phyloP scores from a whole-genome alignment of 2,888 invertebrate genomes.

The Rhamnusium bicolor region DNA sequence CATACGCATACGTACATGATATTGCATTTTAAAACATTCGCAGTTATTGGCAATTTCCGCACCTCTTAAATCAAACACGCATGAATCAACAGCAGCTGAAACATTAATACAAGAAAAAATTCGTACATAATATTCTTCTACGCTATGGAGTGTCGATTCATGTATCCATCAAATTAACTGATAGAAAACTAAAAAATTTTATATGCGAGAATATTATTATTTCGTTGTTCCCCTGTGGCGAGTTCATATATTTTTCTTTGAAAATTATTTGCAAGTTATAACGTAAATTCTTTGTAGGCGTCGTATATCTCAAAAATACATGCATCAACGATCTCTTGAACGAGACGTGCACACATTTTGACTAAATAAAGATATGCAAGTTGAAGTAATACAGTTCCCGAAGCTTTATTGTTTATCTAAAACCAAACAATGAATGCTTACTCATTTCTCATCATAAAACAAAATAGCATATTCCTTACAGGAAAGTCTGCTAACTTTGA shows the following conservation, averaged over 20 bases:
- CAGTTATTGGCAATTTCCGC: no score
- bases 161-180: no score
- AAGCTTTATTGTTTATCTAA: slow-evolving; percentile 10
- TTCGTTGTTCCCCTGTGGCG: background rate
- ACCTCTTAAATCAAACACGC: no score
- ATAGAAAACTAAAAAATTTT: no score
- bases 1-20: no score
- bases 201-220: background rate
- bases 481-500: background rate
- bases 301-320: background rate
- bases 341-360: background rate
- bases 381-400: background rate
- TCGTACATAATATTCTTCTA: no score
- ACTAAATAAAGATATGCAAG: slow-evolving; percentile 4
- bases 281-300: background rate
- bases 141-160: no score
- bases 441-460: background rate
- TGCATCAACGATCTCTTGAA: background rate
- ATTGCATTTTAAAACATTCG: no score
- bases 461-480: slow-evolving; percentile 6
- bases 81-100: no score
- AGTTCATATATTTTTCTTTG: background rate
- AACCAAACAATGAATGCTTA: background rate
- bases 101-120: no score
- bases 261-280: background rate